Evolutionary conservation across 2,888 invertebrate species (phyloP).

Genomic region (Monopis laevigella): DNA sequence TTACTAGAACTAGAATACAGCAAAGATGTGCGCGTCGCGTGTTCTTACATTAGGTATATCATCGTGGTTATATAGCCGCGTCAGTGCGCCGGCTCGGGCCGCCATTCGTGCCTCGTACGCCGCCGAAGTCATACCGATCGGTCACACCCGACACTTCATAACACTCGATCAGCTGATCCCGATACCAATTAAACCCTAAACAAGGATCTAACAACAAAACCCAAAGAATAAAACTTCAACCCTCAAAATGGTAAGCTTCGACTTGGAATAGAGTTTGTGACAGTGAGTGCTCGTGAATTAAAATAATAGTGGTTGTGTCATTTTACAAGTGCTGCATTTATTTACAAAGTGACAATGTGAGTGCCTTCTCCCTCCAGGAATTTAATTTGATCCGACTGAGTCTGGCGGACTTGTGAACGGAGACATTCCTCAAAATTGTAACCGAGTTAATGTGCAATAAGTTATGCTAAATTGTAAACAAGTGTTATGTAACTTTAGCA

Average conservation of each 20-base stretch:
- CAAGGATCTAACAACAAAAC: neutral
- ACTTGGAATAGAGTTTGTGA: constrained; percentile 24
- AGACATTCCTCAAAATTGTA: neutral
- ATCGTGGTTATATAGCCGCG: constrained; percentile 32
- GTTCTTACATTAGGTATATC: constrained; percentile 14
- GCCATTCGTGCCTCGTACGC: constrained; percentile 56
- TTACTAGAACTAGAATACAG: too few species aligned
- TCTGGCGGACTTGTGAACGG: neutral
- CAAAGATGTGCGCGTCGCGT: too few species aligned
- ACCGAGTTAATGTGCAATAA: neutral
- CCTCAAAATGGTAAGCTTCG: constrained; percentile 51
- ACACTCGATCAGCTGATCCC: constrained; percentile 50
- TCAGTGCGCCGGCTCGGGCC: constrained; percentile 52
- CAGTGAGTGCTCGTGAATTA: constrained; percentile 43
- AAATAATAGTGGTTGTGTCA: constrained; percentile 33
- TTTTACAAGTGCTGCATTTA: constrained; percentile 28
- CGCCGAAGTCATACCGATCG: constrained; percentile 40
- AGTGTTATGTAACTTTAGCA: neutral
- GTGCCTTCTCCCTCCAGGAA: neutral
- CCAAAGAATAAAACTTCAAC: constrained; percentile 1
- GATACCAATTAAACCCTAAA: neutral
- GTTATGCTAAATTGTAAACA: neutral
- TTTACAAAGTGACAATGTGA: constrained; percentile 8
- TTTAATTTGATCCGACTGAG: neutral
- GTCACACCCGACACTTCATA: constrained; percentile 27